Evolutionary conservation across 2,888 invertebrate species (phyloP).

Genomic region (Caenorhabditis sp.): DNA sequence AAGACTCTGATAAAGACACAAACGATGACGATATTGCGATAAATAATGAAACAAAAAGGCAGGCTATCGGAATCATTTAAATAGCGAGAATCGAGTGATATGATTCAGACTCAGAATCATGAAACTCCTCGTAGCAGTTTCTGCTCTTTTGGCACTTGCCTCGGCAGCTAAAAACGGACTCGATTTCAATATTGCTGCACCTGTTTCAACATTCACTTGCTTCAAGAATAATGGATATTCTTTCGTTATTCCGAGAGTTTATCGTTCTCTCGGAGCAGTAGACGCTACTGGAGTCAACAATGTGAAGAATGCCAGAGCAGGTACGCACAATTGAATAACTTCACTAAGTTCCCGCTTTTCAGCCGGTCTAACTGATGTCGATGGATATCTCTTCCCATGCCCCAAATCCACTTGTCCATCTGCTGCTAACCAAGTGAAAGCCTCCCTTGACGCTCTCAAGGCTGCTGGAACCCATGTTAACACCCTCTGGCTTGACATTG

Average conservation of each 20-base stretch:
- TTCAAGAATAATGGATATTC: constrained; percentile 66
- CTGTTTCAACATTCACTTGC: constrained; percentile 65
- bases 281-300: constrained; percentile 73
- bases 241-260: constrained; percentile 73
- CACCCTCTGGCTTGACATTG: constrained; percentile 72
- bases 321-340: background rate
- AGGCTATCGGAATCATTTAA: constrained; percentile 32
- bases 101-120: constrained; percentile 11
- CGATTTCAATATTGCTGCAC: constrained; percentile 61
- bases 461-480: constrained; percentile 55
- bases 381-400: constrained; percentile 22
- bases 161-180: constrained; percentile 31
- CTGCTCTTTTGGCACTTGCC: background rate
- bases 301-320: constrained; percentile 72
- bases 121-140: constrained; percentile 23
- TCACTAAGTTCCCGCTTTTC: background rate
- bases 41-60: no score
- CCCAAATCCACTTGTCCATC: constrained; percentile 38
- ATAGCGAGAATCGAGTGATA: background rate
- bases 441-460: constrained; percentile 45
- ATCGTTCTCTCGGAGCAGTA: constrained; percentile 66
- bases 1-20: background rate
- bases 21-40: constrained; percentile 27
- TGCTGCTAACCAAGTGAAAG: constrained; percentile 53
- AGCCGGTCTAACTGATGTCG: constrained; percentile 25